Conservation (phyloP, 2,113 vertebrate genomes). For the Bombycilla garrulus region DNA sequence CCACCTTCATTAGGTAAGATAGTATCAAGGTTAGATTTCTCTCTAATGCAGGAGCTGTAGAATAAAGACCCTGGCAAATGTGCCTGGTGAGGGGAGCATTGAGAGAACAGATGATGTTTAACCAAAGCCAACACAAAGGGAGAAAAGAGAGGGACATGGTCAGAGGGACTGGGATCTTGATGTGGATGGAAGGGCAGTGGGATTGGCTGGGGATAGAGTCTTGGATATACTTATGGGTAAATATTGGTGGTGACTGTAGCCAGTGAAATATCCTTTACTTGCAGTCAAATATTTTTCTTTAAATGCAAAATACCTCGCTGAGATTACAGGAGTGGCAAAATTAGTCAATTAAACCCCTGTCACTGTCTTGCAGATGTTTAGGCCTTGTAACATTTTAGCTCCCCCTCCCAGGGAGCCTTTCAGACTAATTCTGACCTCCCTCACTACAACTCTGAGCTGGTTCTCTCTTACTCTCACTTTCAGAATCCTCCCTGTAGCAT, state of each 20-base stretch:
- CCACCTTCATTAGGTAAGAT: neutral
- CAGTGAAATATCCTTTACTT: neutral
- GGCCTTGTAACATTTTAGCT: neutral
- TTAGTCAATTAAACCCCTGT: neutral
- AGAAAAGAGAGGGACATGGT: neutral
- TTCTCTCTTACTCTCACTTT: conserved; percentile 31
- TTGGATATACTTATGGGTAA: neutral
- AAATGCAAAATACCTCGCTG: neutral
- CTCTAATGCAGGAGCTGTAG: neutral
- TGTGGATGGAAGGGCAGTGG: neutral
- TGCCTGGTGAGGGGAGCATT: neutral
- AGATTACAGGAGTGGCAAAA: neutral
- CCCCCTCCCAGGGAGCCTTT: neutral
- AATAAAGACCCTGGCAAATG: neutral
- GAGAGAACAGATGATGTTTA: neutral
- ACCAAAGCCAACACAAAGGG: neutral
- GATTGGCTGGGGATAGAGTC: neutral
- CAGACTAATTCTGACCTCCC: neutral
- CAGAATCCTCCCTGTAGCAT: conserved; percentile 58
- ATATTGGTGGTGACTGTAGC: neutral
- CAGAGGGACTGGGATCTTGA: neutral
- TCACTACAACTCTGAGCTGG: neutral
- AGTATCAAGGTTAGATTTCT: neutral
- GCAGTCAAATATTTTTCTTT: neutral
- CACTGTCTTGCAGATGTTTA: neutral